Evolutionary conservation across 1,140 invertebrate species (phyloP), one percentile per base, ranked within the genome.

Genomic region (Archegozetes longisetosus): DNA sequence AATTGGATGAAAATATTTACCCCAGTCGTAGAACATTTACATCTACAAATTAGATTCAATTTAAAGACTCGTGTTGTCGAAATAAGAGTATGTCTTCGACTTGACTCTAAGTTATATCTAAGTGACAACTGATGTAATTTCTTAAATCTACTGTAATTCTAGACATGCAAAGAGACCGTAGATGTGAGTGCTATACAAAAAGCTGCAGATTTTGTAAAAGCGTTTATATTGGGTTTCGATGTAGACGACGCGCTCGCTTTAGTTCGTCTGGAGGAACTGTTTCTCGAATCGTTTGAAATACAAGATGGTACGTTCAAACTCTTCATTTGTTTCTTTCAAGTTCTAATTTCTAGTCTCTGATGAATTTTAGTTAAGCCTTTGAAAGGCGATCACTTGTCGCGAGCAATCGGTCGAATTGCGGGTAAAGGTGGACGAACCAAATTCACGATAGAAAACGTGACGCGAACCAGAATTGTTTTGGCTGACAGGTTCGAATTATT

Each of bases 401-500:
- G 95, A 73, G 94, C 94, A 0, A 90, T 99, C 67, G 95, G 95
- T 23, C 78, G 95, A 66, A 76, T 99, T 49, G 95, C 95, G 17
- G 96, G 96, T 0, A 97, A 98, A 77, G 87, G 90, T 61, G 96
- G 95, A 23, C 81, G 88, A 62, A 98, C 92, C 2, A 98, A 96
- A 71, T 97, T 89, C 68, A 96, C 93, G 2, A 98, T 99, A 69
- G 95, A 99, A 77, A 99, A 99, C 75, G 89, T 88, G 0, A 98
- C 95, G 12, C 98, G 96, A 75, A 98, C 94, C 0, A 82, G 96
- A 73, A 97, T 99, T 68, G 89, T 99, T 23, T 73, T 99, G 55
- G 94, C 94, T 48, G 93, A 98, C 69, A 82, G n/a, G n/a, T n/a
- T n/a, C n/a, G n/a, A n/a, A n/a, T 79, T 61, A 65, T 32, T 20